Base-by-base conservation (phyloP, 1,140 invertebrate genomes). In the Bombus turneri region DNA sequence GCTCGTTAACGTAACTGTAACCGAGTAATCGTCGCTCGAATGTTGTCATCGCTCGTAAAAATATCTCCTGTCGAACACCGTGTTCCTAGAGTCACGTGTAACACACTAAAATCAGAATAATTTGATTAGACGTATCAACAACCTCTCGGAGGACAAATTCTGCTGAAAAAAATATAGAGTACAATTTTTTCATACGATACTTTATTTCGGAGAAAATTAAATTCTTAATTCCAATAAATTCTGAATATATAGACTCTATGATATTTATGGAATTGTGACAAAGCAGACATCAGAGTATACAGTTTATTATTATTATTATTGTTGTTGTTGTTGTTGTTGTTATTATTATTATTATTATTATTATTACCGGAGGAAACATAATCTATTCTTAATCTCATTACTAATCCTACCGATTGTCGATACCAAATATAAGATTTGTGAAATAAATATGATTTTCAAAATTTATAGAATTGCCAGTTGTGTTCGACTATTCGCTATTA, bases 1-100 rank as follows among this genome's bases (percentile, higher is more conserved):
- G 64, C 18, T 86, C 85, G 87, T 88, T 86, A 88, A 91, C 88
- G 88, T 80, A 86, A 88, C 68, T 68, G 66, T 87, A 85, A 87
- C 62, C 57, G 82, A 85, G 78, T 69, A 31, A 85, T 80, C 81
- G 76, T 39, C 68, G 28, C 57, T 64, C 62, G 66, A 59, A 43
- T 76, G 69, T 77, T 62, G 87, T 79, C 78, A 57, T 25, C 28
- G 66, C 8, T 13, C 31, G 8, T 80, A 71, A 87, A 81, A 64
- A 53, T 43, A 47, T 25, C 79, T 43, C 43, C 6, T 22, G 6
- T 53, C 47, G 47, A 53, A 53, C 47, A 53, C 6, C 6, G 18
- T 47, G 10, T 81, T 28, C 2, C 34, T 37, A n/a, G 43, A 28
- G n/a, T 3, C 77, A 34, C 41, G 15, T 18, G 6, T 13, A 12